These are phyloP conservation scores for Drosophila nigricruria DNA, from an alignment of 2,888 invertebrate genomes.

Conservation along the genomic window DNA sequence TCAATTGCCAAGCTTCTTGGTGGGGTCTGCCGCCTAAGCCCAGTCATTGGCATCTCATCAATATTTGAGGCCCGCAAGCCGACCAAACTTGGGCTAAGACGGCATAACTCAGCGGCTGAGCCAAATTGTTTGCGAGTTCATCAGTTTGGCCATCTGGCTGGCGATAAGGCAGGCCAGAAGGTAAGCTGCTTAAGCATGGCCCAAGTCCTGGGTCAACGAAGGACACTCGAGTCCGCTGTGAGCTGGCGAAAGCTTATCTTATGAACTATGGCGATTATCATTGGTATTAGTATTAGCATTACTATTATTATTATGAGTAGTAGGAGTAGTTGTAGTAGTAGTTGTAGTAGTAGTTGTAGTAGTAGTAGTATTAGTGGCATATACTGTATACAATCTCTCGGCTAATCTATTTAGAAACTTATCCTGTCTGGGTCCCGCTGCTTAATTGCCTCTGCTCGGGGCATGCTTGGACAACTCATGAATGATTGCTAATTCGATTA, in stretches of 20 bases:
- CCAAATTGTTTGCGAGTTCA: constrained; percentile 45
- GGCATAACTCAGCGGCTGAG: constrained; percentile 66
- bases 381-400: neutral
- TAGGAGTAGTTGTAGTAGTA: too few relatives aligned
- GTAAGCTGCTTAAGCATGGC: constrained; percentile 26
- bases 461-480: neutral
- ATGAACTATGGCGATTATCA: constrained; percentile 10
- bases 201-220: neutral
- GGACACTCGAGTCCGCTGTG: neutral
- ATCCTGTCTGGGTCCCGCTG: neutral
- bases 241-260: neutral
- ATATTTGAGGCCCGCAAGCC: constrained; percentile 48
- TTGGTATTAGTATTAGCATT: neutral
- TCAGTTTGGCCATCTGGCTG: constrained; percentile 6
- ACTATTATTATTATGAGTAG: constrained; percentile 36
- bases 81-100: constrained; percentile 48
- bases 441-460: neutral
- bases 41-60: constrained; percentile 60
- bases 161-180: constrained; percentile 20
- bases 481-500: neutral
- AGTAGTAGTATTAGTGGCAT: too few relatives aligned
- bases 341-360: too few relatives aligned
- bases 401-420: neutral
- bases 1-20: constrained; percentile 6
- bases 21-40: constrained; percentile 43